Base-by-base conservation (phyloP, 1,140 invertebrate genomes). In the Epicauta chinensis region DNA sequence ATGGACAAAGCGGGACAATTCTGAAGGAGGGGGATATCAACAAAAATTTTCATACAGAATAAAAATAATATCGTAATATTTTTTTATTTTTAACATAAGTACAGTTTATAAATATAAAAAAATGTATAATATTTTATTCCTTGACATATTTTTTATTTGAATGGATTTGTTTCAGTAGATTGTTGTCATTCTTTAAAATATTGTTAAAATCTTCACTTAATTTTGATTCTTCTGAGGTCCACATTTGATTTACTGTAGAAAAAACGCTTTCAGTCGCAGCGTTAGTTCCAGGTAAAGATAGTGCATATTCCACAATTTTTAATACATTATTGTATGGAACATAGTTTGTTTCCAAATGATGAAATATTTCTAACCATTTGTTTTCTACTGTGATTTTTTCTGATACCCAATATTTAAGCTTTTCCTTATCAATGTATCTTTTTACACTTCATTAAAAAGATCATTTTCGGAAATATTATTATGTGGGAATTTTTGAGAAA, bases 401-500 rank as follows among this genome's bases (percentile, higher is more conserved):
- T 13, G 39, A 47, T 30, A 12, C 12, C 42, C 43, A 47, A 46
- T 14, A 49, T 54, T 48, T 49, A 42, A 49, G 16, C 35, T 54
- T 41, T 54, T 46, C 37, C 36, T 45, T 35, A 41, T 34, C 35
- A 47, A 37, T 47, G 49, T 54, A 30, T 49, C 42, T 37, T 54
- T 49, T 49, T 10, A 46, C 29, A 35, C 31, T 31, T 46, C 42
- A 39, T 47, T 37, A 41, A 54, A 54, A 49, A 54, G 46, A 54
- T 54, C 46, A 42, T 54, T 49, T 54, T 49, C 42, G 42, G 23
- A 46, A 53, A 53, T 53, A 45, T 53, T 49, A 49, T 13, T 49
- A 49, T 49, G 9, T 51, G 38, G 13, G 29, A 44, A 44, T 15
- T 44, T 29, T 44, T 44, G 32, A 47, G 5, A 37, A 53, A 46